Percentiles rank a stretch among this genome's conserved stretches.
These are phyloP conservation scores for Acrobeloides nanus DNA, from an alignment of 2,888 invertebrate species.

Conservation along the genomic window DNA sequence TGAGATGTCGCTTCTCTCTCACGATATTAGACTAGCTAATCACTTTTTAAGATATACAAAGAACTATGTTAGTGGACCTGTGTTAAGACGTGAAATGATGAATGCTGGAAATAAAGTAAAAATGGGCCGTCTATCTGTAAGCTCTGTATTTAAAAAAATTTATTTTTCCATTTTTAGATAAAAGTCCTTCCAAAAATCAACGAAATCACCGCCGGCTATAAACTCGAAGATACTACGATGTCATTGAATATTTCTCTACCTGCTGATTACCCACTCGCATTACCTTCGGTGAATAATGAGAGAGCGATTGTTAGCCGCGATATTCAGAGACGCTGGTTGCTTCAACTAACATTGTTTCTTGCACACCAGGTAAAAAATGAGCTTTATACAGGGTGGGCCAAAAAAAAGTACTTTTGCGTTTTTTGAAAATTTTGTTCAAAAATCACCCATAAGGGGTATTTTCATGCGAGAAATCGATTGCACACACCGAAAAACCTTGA, in stretches of 20 bases:
- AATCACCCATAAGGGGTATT: too few species aligned
- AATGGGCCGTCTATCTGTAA: constrained; percentile 5
- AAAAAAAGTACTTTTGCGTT: too few species aligned
- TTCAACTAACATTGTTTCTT: constrained; percentile 76
- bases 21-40: too few species aligned
- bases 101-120: constrained; percentile 36
- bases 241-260: constrained; percentile 73
- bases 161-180: constrained; percentile 22
- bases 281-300: constrained; percentile 66
- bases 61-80: constrained; percentile 52
- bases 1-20: too few species aligned
- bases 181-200: constrained; percentile 51
- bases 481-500: too few species aligned
- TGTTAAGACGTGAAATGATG: constrained; percentile 53
- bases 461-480: too few species aligned
- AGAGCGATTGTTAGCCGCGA: constrained; percentile 64
- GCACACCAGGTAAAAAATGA: constrained; percentile 71
- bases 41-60: constrained; percentile 53
- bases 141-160: not conserved
- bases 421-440: too few species aligned
- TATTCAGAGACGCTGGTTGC: constrained; percentile 69
- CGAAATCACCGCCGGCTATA: constrained; percentile 74
- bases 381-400: too few species aligned
- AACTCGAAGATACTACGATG: constrained; percentile 72
- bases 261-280: constrained; percentile 74